Conservation (phyloP, 2,113 vertebrate species). For the Perca schrenkii region DNA sequence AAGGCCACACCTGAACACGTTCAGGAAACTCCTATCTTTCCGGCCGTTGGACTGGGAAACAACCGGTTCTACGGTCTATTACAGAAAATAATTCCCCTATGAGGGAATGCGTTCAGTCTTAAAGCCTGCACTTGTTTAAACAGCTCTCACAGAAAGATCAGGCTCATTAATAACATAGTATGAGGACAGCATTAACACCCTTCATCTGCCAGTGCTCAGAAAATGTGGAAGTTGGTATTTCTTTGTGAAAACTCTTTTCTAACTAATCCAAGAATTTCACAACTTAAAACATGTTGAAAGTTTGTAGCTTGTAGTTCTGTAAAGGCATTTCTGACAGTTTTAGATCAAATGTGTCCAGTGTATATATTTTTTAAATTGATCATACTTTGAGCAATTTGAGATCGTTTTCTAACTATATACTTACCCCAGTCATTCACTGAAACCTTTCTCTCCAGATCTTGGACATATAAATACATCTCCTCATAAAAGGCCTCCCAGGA, state of each 20-base stretch:
- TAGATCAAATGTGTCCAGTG: neutral
- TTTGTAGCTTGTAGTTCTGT: neutral
- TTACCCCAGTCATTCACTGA: slow-evolving; percentile 50
- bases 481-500: slow-evolving; percentile 19
- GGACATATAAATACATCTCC: slow-evolving; percentile 33
- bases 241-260: neutral
- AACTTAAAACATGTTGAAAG: slow-evolving; percentile 14
- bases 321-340: neutral
- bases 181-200: neutral
- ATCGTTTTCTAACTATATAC: slow-evolving; percentile 32
- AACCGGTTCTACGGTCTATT: slow-evolving; percentile 67
- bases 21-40: slow-evolving; percentile 76
- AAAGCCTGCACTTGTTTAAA: slow-evolving; percentile 3
- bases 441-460: slow-evolving; percentile 30
- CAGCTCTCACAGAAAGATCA: neutral
- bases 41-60: slow-evolving; percentile 60
- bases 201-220: neutral
- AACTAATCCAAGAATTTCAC: neutral
- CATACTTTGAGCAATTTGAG: neutral
- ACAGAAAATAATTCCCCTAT: slow-evolving; percentile 37
- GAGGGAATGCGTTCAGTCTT: slow-evolving; percentile 13
- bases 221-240: slow-evolving; percentile 24
- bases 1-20: slow-evolving; percentile 76
- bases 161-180: neutral
- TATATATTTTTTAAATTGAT: neutral